These are phyloP conservation scores for Vanessa cardui DNA, from an alignment of 2,888 invertebrate species.

Conservation along the genomic window DNA sequence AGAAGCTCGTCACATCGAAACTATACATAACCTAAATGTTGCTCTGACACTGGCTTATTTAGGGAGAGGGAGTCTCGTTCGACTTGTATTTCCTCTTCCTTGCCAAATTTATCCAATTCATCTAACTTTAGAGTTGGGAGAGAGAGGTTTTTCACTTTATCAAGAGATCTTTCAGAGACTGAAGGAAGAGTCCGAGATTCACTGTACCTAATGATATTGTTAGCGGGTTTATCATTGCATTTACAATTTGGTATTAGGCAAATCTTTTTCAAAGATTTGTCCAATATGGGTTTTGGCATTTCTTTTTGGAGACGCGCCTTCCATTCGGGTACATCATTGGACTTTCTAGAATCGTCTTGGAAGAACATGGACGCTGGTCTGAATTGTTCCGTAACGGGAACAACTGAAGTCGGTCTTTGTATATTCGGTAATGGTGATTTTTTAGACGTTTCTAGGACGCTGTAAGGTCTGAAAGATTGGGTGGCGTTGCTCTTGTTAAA, in stretches of 20 bases:
- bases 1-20: slow-evolving; percentile 20
- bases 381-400: slow-evolving; percentile 74
- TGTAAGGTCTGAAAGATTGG: slow-evolving; percentile 70
- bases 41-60: slow-evolving; percentile 77
- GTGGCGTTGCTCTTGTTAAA: slow-evolving; percentile 59
- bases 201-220: slow-evolving; percentile 58
- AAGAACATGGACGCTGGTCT: slow-evolving; percentile 72
- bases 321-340: slow-evolving; percentile 71
- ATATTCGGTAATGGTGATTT: slow-evolving; percentile 60
- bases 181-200: slow-evolving; percentile 67
- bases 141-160: slow-evolving; percentile 69
- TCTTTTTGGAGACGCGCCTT: slow-evolving; percentile 70
- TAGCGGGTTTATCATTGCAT: slow-evolving; percentile 59
- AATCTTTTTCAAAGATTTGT: slow-evolving; percentile 64
- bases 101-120: slow-evolving; percentile 64
- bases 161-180: slow-evolving; percentile 63
- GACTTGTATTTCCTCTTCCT: slow-evolving; percentile 59
- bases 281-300: slow-evolving; percentile 59
- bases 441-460: slow-evolving; percentile 68
- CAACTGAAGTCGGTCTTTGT: slow-evolving; percentile 72
- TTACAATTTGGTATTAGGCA: slow-evolving; percentile 77
- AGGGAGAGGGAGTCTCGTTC: slow-evolving; percentile 61
- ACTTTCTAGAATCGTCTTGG: slow-evolving; percentile 55
- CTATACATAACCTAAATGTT: slow-evolving; percentile 83
- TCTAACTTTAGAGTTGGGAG: slow-evolving; percentile 74